A percentile compares a stretch with the other conserved stretches of the same genome.
Conservation (phyloP, 2,888 invertebrate genomes). For the Ophion costatus region DNA sequence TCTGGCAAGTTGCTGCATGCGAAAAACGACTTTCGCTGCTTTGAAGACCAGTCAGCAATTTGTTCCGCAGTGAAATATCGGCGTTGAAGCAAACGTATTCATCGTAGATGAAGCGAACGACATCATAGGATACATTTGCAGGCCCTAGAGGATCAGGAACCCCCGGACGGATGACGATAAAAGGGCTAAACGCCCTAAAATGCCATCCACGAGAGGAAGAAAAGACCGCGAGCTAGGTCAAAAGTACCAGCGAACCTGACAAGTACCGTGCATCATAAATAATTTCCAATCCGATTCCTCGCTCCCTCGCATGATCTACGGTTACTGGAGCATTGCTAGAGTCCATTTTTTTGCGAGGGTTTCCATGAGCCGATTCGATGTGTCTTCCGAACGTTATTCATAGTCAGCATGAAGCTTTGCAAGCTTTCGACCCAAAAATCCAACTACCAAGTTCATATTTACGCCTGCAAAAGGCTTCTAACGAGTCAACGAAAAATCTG, state of each 20-base stretch:
- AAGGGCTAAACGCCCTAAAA: background rate
- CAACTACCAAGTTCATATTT: background rate
- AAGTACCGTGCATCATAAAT: background rate
- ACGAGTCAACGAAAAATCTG: background rate
- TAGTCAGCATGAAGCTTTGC: background rate
- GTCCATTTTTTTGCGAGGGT: background rate
- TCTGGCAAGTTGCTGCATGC: background rate
- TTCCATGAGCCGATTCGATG: background rate
- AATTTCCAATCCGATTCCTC: background rate
- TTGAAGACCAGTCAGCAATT: background rate
- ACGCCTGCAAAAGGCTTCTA: background rate
- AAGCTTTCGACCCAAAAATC: background rate
- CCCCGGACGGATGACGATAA: constrained; percentile 6
- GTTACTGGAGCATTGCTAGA: background rate
- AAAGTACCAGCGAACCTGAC: background rate
- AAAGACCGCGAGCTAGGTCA: background rate
- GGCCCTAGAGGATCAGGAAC: constrained; percentile 1
- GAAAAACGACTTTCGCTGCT: background rate
- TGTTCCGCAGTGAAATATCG: background rate
- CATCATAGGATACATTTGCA: constrained; percentile 15
- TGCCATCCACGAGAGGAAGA: background rate
- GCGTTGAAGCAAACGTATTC: background rate
- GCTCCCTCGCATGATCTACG: background rate
- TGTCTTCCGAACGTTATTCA: background rate
- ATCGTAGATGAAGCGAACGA: background rate